Evolutionary conservation across 2,113 vertebrate species (phyloP), one percentile per base, ranked within the genome.

Genomic region (Carassius gibelio): DNA sequence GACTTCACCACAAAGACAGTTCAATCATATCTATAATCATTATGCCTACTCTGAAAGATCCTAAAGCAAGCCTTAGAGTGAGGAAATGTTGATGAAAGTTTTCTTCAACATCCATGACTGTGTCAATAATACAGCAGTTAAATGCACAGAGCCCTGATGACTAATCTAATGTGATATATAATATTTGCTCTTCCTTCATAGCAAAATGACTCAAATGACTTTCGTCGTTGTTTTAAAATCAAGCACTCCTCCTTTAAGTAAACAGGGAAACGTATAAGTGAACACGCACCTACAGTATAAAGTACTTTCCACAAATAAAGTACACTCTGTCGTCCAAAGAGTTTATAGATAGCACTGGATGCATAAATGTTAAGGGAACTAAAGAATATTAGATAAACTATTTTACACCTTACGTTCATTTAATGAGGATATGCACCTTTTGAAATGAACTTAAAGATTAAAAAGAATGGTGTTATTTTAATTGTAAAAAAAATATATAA

Each of bases 201-300:
- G 45, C 10, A 42, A 38, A 75, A 50, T 80, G 72, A 59, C 61
- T 76, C 50, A 86, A 86, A 84, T 62, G 62, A 50, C 72, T 84
- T 69, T 71, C 34, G 52, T 52, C 17, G 13, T 23, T 50, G 61
- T 36, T 26, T 85, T 85, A 72, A 77, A 84, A 45, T 68, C 19
- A 81, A 52, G 17, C 21, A 13, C 87, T 77, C 87, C 81, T 84
- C 87, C 82, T 85, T 86, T 86, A 84, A 84, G 82, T 62, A 84
- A 88, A 86, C 77, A 23, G 11, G 62, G 34, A 21, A 78, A 81
- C 42, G 8, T 7, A 4, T 15, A 42, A 9, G 48, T 57, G 21
- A 38, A 84, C 82, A 48, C 59, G 74, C 59, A 52, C 48, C 30
- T 30, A 30, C 30, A 30, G 30, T 30, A 17, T 52, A 75, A 30